Evolutionary conservation across 2,113 vertebrate genomes (phyloP), one percentile per base, ranked within the genome.

Genomic region (Myrmecobius fasciatus): DNA sequence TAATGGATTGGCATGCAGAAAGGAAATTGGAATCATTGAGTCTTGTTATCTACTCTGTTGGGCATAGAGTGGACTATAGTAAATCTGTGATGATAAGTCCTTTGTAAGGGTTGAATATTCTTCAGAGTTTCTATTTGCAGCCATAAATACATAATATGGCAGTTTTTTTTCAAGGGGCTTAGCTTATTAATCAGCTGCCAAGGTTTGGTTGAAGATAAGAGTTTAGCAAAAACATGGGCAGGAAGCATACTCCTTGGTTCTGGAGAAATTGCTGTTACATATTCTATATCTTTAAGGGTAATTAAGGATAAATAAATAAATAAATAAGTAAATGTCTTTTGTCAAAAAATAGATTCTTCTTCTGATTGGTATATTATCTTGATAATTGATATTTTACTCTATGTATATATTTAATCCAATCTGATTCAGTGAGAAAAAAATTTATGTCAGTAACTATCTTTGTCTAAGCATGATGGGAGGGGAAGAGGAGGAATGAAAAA

Each of bases 371-470:
- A 12, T 53, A 36, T 93, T 92, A 90, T 25, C 94, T 96, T 67
- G 25, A n/a, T 53, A 94, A 93, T 10, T 75, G 49, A 8, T 3
- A 91, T 8, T 91, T 90, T 52, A 93, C 88, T 95, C 17, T 83
- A n/a, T 93, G 22, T n/a, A 92, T 91, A 91, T 12, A 10, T 48
- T 95, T 95, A 48, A 48, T 92, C 47, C 22, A 91, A 43, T 43
- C 67, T 43, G 36, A 83, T 83, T 43, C 43, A 43, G 43, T 43
- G n/a, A 8, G 17, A n/a, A 36, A 75, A n/a, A 75, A n/a, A 5
- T n/a, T n/a, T 67, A 36, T 36, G 12, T 67, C 2, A 14, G 2
- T n/a, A n/a, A 5, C 67, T 20, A n/a, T 20, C n/a, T n/a, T 1
- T 75, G 4, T 36, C 28, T 67, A 36, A 36, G 28, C 67, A 75